A percentile compares a stretch with the other conserved stretches of the same genome.
These are phyloP conservation scores for Muraenolepis orangiensis DNA, from an alignment of 2,797 vertebrate genomes.

Conservation along the genomic window DNA sequence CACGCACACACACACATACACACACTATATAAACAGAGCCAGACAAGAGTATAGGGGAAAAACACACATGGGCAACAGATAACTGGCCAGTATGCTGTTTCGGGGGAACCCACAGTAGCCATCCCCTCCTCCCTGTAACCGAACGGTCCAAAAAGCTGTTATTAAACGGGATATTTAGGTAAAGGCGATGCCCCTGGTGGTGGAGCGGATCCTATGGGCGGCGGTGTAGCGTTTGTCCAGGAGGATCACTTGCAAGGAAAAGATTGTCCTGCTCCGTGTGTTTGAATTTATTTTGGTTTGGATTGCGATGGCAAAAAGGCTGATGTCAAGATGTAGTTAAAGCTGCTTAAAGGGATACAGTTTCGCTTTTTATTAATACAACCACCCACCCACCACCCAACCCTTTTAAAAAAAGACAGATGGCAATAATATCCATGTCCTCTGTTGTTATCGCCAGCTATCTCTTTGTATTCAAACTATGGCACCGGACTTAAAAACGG, in stretches of 20 bases:
- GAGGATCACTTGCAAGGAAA: neutral
- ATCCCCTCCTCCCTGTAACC: neutral
- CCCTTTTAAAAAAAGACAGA: neutral
- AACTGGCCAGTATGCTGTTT: neutral
- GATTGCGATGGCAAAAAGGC: neutral
- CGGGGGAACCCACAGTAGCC: neutral
- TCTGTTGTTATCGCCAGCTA: neutral
- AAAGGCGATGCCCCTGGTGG: neutral
- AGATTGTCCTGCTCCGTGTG: neutral
- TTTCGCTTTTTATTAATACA: neutral
- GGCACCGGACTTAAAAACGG: conserved; percentile 9
- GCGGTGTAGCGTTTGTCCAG: neutral
- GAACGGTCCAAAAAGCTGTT: neutral
- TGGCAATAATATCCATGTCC: neutral
- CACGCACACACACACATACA: conserved; percentile 4
- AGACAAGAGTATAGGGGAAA: neutral
- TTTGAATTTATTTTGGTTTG: neutral
- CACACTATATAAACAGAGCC: conserved; percentile 3
- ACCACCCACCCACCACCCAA: too few relatives aligned
- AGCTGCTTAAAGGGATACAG: neutral
- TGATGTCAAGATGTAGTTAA: neutral
- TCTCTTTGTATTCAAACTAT: conserved; percentile 4
- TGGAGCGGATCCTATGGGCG: neutral
- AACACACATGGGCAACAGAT: conserved; percentile 28
- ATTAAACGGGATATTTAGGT: neutral